phyloP scores from a whole-genome alignment of 2,888 invertebrate species.

The Schizaphis graminum region DNA sequence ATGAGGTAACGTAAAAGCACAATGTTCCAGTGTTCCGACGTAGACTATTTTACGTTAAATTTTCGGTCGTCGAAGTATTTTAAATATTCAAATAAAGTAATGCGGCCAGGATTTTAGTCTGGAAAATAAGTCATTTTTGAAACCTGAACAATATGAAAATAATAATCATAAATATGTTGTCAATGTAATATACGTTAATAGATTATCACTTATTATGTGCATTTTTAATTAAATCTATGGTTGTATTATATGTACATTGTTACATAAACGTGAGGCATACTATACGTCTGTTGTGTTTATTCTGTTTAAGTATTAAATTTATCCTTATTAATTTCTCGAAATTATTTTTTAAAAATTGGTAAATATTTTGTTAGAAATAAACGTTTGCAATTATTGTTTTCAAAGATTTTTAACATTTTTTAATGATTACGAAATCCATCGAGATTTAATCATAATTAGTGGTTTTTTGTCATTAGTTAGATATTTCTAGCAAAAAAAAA shows the following conservation, averaged over 20 bases:
- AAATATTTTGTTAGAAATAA: background rate
- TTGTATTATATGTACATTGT: too few relatives aligned
- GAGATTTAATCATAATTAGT: background rate
- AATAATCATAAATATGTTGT: background rate
- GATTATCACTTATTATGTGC: background rate
- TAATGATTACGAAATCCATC: background rate
- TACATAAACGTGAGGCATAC: too few relatives aligned
- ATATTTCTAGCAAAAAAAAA: background rate
- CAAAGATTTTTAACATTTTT: background rate
- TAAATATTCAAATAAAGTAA: background rate
- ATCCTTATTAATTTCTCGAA: background rate
- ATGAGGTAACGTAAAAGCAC: background rate
- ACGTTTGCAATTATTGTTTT: background rate
- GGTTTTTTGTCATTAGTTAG: background rate
- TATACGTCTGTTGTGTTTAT: background rate
- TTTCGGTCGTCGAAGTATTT: background rate
- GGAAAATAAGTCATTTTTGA: background rate
- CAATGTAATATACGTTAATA: background rate
- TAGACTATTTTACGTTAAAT: background rate
- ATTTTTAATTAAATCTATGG: background rate
- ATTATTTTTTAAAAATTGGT: background rate
- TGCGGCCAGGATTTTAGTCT: background rate
- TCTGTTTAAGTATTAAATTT: background rate
- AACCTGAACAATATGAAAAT: background rate
- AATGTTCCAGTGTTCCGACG: background rate